These are phyloP conservation scores for Tretioscincus oriximinensis DNA, from an alignment of 2,113 vertebrate species.

Conservation along the genomic window DNA sequence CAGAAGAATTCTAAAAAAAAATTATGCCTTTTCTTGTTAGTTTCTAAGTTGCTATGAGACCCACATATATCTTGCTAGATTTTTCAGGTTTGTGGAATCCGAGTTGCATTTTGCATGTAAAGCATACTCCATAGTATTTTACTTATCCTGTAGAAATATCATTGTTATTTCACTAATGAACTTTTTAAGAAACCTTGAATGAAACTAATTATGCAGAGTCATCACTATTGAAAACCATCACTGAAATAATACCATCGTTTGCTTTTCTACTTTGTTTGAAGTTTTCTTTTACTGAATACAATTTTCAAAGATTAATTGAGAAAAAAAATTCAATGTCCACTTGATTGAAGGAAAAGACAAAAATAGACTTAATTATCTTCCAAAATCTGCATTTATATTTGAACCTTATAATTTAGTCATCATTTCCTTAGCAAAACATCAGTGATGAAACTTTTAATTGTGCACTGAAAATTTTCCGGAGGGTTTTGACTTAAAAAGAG, in stretches of 20 bases:
- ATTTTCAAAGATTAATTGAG: background rate
- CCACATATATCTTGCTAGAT: too few relatives aligned
- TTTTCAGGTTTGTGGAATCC: too few relatives aligned
- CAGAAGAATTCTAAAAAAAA: too few relatives aligned
- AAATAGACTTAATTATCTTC: conserved; percentile 47
- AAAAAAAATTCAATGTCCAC: conserved; percentile 26
- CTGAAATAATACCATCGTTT: background rate
- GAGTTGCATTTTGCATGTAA: background rate
- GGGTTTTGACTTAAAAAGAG: conserved; percentile 45
- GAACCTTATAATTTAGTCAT: conserved; percentile 41
- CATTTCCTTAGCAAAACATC: conserved; percentile 46
- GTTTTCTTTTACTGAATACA: background rate
- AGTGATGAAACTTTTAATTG: conserved; percentile 28
- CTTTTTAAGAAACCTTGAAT: background rate
- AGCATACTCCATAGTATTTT: background rate
- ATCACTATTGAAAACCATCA: background rate
- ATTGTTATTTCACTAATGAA: background rate
- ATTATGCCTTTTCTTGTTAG: too few relatives aligned
- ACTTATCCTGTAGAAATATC: background rate
- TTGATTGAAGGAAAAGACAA: conserved; percentile 36
- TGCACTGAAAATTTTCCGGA: conserved; percentile 39
- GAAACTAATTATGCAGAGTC: background rate
- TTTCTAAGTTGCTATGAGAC: too few relatives aligned
- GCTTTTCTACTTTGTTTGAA: background rate
- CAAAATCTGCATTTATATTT: conserved; percentile 31